Evolutionary conservation across 2,888 invertebrate species (phyloP), one percentile per base, ranked within the genome.

Genomic region (Adela reaumurella): DNA sequence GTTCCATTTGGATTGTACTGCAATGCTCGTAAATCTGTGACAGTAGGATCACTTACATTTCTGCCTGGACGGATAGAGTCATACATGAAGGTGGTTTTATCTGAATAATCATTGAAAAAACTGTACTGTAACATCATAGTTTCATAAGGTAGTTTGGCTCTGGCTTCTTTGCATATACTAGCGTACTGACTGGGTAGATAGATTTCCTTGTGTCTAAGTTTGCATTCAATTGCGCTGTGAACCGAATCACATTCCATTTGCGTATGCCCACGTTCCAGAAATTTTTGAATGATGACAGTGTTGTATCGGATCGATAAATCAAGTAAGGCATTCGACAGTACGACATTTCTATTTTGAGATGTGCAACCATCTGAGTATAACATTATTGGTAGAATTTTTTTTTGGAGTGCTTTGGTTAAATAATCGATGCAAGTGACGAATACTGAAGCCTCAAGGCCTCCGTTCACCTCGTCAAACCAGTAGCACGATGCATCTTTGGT

Each of bases 161-260:
- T 47, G 6, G 53, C 51, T 47, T 50, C 52, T 44, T 45, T 53
- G 35, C 54, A 53, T 16, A 57, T 45, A 43, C 49, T 18, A 3
- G 53, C 43, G 52, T 57, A 60, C 24, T 59, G 57, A 17, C 46
- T 35, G 17, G 58, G 59, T 8, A 54, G 17, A 46, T 50, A 54
- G 28, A 58, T 57, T 28, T 54, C 54, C 48, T 54, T 52, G n/a
- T 57, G 51, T 52, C 57, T 57, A 17, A 58, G 29, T 28, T 54
- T 57, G 28, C 53, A 52, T 52, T 65, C 64, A 46, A 65, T 60
- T 4, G 50, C 46, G 46, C 55, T 54, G 51, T 67, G 62, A 6
- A 62, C 58, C 2, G 58, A 58, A 50, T 67, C 65, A n/a, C 42
- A 41, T 28, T 48, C 50, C 50, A 52, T 52, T 28, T 52, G 50